Evolutionary conservation across 2,113 vertebrate genomes (phyloP).

Genomic region (Oreocharis arfaki): DNA sequence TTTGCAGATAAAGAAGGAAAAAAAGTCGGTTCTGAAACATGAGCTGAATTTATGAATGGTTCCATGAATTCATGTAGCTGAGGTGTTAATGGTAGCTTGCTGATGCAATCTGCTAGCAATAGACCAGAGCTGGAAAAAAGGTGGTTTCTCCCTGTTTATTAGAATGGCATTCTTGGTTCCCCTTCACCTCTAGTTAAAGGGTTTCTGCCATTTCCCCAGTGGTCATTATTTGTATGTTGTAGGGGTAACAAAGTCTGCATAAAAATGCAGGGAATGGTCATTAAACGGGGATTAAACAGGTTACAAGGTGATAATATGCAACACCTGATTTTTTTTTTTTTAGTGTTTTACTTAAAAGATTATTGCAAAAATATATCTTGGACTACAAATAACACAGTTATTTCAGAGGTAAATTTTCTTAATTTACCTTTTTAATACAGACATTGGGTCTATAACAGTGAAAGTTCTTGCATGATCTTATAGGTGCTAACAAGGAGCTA

Average conservation of each 20-base stretch:
- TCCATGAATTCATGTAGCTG: not conserved
- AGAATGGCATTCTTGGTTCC: not conserved
- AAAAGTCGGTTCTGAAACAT: not conserved
- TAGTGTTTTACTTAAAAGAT: not conserved
- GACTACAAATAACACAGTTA: not conserved
- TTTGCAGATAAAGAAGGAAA: not conserved
- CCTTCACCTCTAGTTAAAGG: not conserved
- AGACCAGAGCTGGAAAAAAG: not conserved
- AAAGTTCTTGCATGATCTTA: not conserved
- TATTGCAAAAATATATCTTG: not conserved
- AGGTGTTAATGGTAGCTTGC: not conserved
- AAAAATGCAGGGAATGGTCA: not conserved
- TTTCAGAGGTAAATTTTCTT: not conserved
- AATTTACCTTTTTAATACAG: not conserved
- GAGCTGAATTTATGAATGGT: not conserved
- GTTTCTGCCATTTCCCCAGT: not conserved
- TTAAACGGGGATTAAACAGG: not conserved
- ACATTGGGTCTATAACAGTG: not conserved
- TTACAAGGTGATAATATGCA: not conserved
- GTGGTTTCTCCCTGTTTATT: not conserved
- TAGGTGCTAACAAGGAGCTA: not conserved
- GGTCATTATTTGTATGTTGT: rapidly evolving
- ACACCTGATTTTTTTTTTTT: not conserved
- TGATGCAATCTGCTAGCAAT: constrained; percentile 24
- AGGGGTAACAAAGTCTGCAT: not conserved